Conservation (phyloP, 2,797 vertebrate genomes). For the Pithecia hirsuta region DNA sequence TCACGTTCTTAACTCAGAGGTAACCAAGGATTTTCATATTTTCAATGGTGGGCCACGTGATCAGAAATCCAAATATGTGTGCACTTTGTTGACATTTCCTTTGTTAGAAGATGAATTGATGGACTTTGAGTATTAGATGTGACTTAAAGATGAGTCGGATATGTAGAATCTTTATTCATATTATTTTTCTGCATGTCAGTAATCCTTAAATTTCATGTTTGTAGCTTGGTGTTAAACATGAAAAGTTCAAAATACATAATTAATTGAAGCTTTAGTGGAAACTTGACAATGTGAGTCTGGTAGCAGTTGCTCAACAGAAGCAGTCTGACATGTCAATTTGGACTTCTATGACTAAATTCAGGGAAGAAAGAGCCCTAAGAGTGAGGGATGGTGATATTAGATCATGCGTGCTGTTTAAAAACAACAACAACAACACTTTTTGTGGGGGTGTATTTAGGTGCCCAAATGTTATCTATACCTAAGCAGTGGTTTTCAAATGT, state of each 20-base stretch:
- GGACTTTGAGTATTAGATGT: background rate
- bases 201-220: background rate
- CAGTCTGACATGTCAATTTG: rapidly evolving
- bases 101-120: background rate
- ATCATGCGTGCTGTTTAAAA: background rate
- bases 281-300: background rate
- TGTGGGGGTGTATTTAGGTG: background rate
- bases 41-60: background rate
- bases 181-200: background rate
- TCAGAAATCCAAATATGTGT: background rate
- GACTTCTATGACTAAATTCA: background rate
- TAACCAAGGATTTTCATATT: background rate
- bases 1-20: background rate
- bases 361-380: background rate
- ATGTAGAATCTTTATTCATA: background rate
- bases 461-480: background rate
- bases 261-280: background rate
- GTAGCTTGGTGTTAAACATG: background rate
- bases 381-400: background rate
- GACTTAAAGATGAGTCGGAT: background rate
- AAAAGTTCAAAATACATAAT: background rate
- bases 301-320: background rate
- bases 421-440: background rate
- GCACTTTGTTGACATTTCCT: background rate
- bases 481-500: background rate